Conservation (phyloP, 2,113 vertebrate genomes). For the Apodemus sylvaticus region DNA sequence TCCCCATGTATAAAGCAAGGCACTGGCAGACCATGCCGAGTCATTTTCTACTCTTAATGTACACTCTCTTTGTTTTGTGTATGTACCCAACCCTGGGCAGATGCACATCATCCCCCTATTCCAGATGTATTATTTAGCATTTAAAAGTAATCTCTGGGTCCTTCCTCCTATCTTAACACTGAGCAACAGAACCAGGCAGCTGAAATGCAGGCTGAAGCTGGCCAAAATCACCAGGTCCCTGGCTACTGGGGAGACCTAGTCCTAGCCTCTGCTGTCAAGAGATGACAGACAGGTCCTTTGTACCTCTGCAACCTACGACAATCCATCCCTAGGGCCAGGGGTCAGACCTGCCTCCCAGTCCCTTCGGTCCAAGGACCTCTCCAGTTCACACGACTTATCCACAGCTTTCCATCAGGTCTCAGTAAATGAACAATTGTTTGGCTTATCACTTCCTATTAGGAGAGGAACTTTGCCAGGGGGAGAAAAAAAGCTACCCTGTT, state of each 20-base stretch:
- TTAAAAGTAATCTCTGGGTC: neutral
- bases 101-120: neutral
- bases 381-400: neutral
- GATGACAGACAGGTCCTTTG: neutral
- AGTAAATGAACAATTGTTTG: slow-evolving; percentile 39
- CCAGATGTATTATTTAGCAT: neutral
- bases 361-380: neutral
- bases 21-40: neutral
- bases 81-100: neutral
- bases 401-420: neutral
- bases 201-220: neutral
- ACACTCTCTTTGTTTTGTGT: neutral
- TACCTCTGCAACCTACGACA: neutral
- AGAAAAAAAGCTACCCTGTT: neutral
- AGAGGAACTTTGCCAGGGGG: slow-evolving; percentile 45
- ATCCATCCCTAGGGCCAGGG: neutral
- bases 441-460: slow-evolving; percentile 68
- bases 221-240: neutral
- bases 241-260: neutral
- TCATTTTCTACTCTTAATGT: neutral
- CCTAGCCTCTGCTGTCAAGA: neutral
- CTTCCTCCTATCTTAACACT: neutral
- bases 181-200: neutral
- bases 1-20: neutral
- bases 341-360: neutral